Base-by-base conservation (phyloP, 2,888 invertebrate species). In the Trichacis sp. region DNA sequence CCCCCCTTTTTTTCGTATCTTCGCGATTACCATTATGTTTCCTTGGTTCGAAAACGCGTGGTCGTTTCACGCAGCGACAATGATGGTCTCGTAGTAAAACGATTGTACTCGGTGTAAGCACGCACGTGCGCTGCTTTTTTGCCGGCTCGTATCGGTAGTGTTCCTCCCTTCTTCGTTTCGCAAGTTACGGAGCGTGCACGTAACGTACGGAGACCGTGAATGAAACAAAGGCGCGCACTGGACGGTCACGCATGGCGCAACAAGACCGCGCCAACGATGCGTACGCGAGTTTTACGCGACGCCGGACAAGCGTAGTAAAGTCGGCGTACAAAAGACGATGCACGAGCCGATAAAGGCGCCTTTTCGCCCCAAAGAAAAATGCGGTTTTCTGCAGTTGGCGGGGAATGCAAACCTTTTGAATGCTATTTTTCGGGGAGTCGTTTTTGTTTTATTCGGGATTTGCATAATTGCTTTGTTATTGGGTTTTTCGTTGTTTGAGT, bases 211-310 rank as follows among this genome's bases (percentile, higher is more conserved):
- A 47, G 20, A 50, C 64, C 51, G 63, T 76, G 74, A 76, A 76
- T 75, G 76, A 74, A 76, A 76, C 75, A 76, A 73, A 75, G 74
- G 64, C 63, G 51, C 46, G 59, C 47, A 46, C 45, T 14, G 45
- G 45, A 9, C 50, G 50, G 50, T 50, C 50, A 50, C 48, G 48
- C 48, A 33, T 48, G 33, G 51, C 24, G 50, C 50, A 50, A 50
- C 50, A 19, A 14, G 24, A 33, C 24, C 48, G 12, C 17, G 50
- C 38, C 38, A 68, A 24, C 64, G 72, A 19, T 71, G 72, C 69
- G 72, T 72, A 71, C 72, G 70, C 70, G 51, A 15, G 2, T 24
- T 24, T 24, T 40, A 33, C 33, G n/a, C 33, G 33, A 33, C 33
- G 33, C 2, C 33, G n/a, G 33, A 33, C 33, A n/a, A 33, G 33